Percentiles rank a stretch among this genome's conserved stretches.
Conservation (phyloP, 2,797 vertebrate species). For the Macropus fuliginosus region DNA sequence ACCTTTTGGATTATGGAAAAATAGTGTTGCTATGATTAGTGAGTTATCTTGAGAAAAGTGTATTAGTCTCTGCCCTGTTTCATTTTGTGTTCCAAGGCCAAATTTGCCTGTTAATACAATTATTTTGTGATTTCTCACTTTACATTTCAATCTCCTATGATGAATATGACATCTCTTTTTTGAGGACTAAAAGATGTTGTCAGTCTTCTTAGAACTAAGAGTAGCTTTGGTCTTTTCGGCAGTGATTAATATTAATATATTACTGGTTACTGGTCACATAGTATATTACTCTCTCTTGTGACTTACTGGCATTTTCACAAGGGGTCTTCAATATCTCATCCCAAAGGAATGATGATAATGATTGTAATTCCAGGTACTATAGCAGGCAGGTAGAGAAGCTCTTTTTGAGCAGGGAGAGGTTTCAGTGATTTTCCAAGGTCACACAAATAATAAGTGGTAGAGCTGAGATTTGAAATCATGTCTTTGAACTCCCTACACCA, state of each 20-base stretch:
- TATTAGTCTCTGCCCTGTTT: not conserved
- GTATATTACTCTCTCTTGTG: not conserved
- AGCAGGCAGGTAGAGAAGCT: not conserved
- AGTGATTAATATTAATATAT: not conserved
- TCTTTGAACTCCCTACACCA: not conserved
- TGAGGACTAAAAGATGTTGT: not conserved
- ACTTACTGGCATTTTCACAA: not conserved
- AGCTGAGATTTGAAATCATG: not conserved
- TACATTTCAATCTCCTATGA: not conserved
- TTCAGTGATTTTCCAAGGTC: not conserved
- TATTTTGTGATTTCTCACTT: not conserved
- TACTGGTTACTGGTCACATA: not conserved
- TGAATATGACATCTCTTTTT: not conserved
- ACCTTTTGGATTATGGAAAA: not conserved
- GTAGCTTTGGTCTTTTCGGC: not conserved
- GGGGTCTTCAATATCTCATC: not conserved
- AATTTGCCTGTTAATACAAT: not conserved
- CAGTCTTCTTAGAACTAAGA: not conserved
- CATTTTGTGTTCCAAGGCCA: not conserved
- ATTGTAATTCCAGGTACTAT: not conserved
- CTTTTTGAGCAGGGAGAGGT: not conserved
- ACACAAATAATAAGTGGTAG: not conserved
- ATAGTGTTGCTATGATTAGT: not conserved
- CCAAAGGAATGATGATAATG: not conserved
- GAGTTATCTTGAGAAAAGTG: not conserved